Evolutionary conservation across 2,888 invertebrate genomes (phyloP), one percentile per base, ranked within the genome.

Genomic region (Pollenia amentaria): DNA sequence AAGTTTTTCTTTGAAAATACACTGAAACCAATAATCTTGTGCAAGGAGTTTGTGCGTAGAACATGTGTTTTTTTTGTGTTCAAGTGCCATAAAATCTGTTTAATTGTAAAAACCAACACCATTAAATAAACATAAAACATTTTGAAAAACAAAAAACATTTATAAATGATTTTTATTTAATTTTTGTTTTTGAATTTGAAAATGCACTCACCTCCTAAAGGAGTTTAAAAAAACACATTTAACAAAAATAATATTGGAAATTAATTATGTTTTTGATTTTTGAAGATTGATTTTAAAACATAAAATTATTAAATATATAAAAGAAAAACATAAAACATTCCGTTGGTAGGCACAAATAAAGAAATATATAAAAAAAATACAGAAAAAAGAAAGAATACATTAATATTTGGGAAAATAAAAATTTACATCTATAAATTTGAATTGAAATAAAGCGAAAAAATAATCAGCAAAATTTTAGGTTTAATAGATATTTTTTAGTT

Each of bases 181-280:
- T 46, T 62, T 48, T 21, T 46, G 14, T 6, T 73, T 53, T 55
- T 11, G 8, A 48, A 51, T 67, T 70, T 72, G 57, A 72, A 88
- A 88, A 88, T 88, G 89, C 91, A 92, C 92, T 92, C 92, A 92
- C 92, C 92, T 92, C 92, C 92, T 92, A 85, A 69, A 77, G 82
- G 81, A 84, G 83, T 88, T 86, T 89, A 14, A 1, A 60, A 65
- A 67, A 46, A 55, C 76, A 86, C 82, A 80, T 77, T 78, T 40
- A 84, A 81, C 84, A 81, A 86, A 88, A 60, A 86, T 84, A 83
- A 60, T 89, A 51, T 78, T 72, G 21, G 60, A 65, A 65, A 53
- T 67, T 64, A 40, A 44, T 69, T 70, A 21, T 89, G 16, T 88
- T 87, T 87, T 76, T 16, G 87, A 62, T 62, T 88, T 85, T 85